Evolutionary conservation across 1,140 invertebrate genomes (phyloP), one percentile per base, ranked within the genome.

Genomic region (Micrasema longulum): DNA sequence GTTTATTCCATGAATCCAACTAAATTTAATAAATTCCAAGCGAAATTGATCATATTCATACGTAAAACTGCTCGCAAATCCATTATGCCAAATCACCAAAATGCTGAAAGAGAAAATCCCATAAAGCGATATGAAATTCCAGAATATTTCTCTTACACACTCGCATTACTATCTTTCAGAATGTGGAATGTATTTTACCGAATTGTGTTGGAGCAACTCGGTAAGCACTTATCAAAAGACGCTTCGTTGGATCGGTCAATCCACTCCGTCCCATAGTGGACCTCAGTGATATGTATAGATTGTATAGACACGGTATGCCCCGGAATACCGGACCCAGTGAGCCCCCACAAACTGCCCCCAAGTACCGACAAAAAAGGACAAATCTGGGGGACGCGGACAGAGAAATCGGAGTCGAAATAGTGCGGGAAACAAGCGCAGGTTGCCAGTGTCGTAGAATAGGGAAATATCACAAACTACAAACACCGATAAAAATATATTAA

Each of bases 141-240:
- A 41, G 31, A 38, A 60, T 60, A 41, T 60, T 60, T 60, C 55
- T 7, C 26, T 31, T 7, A 31, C 26, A 31, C 35, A 41, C 36
- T 16, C 26, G 26, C 36, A 31, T 60, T 38, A 60, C 55, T 41
- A 60, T 31, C 50, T 31, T 41, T 11, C 22, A 31, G 55, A 38
- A 60, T 41, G 38, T 38, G 38, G 36, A 31, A n/a, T 26, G 16
- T 55, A 23, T 55, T 26, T 55, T 55, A 20, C 23, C 52, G 36
- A 60, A 60, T 60, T 60, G 55, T 60, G 36, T 41, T 60, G 18
- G 36, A 55, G 55, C 41, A 68, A 68, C 48, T 68, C 55, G 50
- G 50, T 16, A 41, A 68, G 50, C 65, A 68, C 65, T 68, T 68
- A 68, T 68, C 65, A 66, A 41, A 53, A 68, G 65, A 55, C 65